A percentile compares a stretch with the other conserved stretches of the same genome.
Conservation (phyloP, 2,113 vertebrate genomes). For the Pelodiscus sinensis region DNA sequence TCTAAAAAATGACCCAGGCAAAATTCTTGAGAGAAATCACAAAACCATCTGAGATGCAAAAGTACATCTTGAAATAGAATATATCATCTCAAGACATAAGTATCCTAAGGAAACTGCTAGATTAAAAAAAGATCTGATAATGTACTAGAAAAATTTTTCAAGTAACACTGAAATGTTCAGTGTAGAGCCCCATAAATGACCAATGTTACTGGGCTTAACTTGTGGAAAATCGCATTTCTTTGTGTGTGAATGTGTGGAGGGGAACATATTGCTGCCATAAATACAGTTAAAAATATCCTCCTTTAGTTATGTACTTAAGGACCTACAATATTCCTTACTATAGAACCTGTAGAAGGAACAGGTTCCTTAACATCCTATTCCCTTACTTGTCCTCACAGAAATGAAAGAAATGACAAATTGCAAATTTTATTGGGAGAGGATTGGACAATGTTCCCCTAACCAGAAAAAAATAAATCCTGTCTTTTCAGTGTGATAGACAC, state of each 20-base stretch:
- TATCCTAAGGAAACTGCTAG: not conserved
- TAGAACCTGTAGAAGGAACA: not conserved
- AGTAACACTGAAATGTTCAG: not conserved
- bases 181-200: not conserved
- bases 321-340: not conserved
- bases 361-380: too few relatives aligned
- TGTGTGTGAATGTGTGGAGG: not conserved
- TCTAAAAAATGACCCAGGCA: not conserved
- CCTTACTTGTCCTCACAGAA: not conserved
- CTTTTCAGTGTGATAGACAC: not conserved
- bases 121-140: not conserved
- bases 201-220: not conserved
- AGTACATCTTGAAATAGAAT: not conserved
- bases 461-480: not conserved
- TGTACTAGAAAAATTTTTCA: not conserved
- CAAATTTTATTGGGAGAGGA: not conserved
- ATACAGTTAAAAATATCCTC: not conserved
- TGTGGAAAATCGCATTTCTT: not conserved
- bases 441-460: not conserved
- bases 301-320: not conserved
- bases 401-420: not conserved
- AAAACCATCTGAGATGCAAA: not conserved
- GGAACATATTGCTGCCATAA: not conserved
- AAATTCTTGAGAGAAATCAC: not conserved
- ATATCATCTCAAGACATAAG: not conserved